Evolutionary conservation across 2,888 invertebrate genomes (phyloP), one percentile per base, ranked within the genome.

Genomic region (Drosophila merina): DNA sequence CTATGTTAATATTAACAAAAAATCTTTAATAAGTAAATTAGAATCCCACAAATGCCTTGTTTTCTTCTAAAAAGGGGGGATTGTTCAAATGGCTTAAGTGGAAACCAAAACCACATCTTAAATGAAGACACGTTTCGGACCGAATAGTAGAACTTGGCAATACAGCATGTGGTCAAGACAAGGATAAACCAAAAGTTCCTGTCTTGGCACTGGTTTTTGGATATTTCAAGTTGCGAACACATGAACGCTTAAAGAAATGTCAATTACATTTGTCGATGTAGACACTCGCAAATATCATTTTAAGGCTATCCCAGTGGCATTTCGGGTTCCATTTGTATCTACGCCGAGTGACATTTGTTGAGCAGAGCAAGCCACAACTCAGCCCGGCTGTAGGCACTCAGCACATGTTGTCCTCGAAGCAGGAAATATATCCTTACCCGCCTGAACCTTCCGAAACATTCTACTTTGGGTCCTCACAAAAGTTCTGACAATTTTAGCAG

Each of bases 191-290:
- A 30, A 42, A 64, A 75, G 64, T 63, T 86, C 47, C 64, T 48
- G 66, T 38, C 56, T 49, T 51, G 50, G 72, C 69, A 79, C 48
- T 74, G 56, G 70, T 68, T 77, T 76, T 70, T 38, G 60, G 58
- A 52, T 57, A 45, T 44, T 55, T 52, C 52, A 58, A 58, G 51
- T 69, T 57, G 49, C 52, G 54, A 50, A 38, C 72, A 64, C 49
- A 36, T 44, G 57, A 45, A 63, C 60, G 57, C 57, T 79, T 79
- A 62, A 81, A 84, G 80, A 84, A 84, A 84, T 77, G 84, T 86
- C 88, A 87, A 87, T 88, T 84, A 86, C 88, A 88, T 72, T 82
- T 77, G 88, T 77, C 79, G 77, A 85, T 85, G 82, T 67, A 75
- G 59, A 73, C 73, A 68, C 68, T 75, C 49, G 60, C 47, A 36